These are phyloP conservation scores for Gastracanthus pulcherrimus DNA, from an alignment of 2,888 invertebrate genomes.

Conservation along the genomic window DNA sequence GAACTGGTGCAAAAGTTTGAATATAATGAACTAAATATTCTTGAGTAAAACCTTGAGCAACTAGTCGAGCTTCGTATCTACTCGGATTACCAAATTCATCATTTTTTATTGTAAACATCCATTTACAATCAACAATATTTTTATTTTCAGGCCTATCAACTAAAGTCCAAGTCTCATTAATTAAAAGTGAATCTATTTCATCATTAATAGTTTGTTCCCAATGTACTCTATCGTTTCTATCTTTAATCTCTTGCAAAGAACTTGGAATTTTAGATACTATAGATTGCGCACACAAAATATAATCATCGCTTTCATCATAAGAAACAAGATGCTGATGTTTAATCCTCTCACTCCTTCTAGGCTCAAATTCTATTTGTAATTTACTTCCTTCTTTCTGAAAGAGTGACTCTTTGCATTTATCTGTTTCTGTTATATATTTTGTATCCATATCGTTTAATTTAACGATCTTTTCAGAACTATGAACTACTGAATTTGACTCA, in stretches of 20 bases:
- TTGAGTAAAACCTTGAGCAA: slow-evolving; percentile 53
- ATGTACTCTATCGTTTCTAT: slow-evolving; percentile 49
- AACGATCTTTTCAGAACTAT: no score
- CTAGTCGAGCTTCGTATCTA: slow-evolving; percentile 51
- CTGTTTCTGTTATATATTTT: no score
- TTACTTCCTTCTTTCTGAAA: no score
- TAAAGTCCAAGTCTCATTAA: slow-evolving; percentile 48
- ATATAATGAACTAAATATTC: slow-evolving; percentile 51
- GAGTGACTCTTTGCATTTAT: no score
- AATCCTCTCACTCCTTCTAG: slow-evolving; percentile 57
- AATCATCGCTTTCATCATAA: slow-evolving; percentile 50
- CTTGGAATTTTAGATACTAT: slow-evolving; percentile 41
- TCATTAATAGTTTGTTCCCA: slow-evolving; percentile 57
- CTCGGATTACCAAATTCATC: slow-evolving; percentile 42
- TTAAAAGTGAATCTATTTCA: slow-evolving; percentile 54
- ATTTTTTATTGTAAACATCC: no score
- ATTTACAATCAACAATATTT: slow-evolving; percentile 51
- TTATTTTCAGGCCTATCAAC: slow-evolving; percentile 43
- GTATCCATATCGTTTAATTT: no score
- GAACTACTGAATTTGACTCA: no score
- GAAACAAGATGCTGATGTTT: slow-evolving; percentile 33
- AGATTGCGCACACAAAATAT: slow-evolving; percentile 38
- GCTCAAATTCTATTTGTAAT: no score
- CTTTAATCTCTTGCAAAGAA: slow-evolving; percentile 52
- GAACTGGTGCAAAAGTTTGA: slow-evolving; percentile 55